These are phyloP conservation scores for Eurois occulta DNA, from an alignment of 2,888 invertebrate genomes.

Conservation along the genomic window DNA sequence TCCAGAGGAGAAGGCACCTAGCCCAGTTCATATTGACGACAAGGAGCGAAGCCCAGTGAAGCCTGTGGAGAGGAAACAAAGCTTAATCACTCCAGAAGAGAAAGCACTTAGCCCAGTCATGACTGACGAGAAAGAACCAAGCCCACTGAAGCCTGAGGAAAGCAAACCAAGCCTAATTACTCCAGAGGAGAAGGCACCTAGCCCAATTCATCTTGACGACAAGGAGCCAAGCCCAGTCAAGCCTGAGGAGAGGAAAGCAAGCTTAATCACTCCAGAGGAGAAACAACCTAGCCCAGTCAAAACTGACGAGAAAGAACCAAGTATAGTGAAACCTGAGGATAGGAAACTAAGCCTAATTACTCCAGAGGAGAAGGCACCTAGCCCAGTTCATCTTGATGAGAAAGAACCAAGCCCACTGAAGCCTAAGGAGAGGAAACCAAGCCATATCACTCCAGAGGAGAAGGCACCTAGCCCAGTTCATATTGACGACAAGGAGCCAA, in stretches of 20 bases:
- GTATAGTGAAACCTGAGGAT: not conserved
- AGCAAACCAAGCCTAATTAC: not conserved
- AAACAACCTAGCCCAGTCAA: not conserved
- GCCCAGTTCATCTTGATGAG: conserved; percentile 26
- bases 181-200: not conserved
- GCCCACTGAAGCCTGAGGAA: not conserved
- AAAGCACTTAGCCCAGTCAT: not conserved
- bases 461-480: not conserved
- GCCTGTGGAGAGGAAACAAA: not conserved
- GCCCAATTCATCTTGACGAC: too few species aligned
- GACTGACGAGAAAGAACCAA: not conserved
- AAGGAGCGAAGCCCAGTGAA: not conserved
- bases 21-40: not conserved
- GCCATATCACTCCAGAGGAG: not conserved
- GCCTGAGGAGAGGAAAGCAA: too few species aligned
- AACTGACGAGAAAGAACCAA: not conserved
- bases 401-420: conserved; percentile 9
- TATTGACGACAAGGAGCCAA: not conserved
- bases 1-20: not conserved
- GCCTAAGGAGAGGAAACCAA: not conserved
- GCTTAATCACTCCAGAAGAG: not conserved
- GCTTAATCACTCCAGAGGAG: not conserved
- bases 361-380: not conserved
- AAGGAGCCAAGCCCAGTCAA: too few species aligned
- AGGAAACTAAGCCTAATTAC: not conserved